phyloP scores from a whole-genome alignment of 2,113 vertebrate species.

The Phyllostomus hastatus region DNA sequence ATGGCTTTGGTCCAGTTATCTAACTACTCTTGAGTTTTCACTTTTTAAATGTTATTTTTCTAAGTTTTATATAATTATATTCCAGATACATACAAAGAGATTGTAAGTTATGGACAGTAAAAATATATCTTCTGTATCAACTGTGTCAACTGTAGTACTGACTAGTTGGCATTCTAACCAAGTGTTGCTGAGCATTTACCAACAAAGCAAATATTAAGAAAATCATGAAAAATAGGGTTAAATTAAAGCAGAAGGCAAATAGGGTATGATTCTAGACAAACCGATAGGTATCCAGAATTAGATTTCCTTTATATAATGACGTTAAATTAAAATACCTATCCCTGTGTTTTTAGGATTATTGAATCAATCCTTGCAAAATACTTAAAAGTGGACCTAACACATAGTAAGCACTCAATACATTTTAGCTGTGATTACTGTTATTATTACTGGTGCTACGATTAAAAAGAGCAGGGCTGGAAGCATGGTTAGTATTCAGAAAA shows the following conservation, averaged over 20 bases:
- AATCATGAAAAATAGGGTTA: neutral
- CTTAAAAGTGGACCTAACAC: neutral
- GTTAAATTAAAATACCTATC: neutral
- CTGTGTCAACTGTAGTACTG: no score
- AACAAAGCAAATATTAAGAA: slow-evolving; percentile 5
- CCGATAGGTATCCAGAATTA: neutral
- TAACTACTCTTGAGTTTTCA: neutral
- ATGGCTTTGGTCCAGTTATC: neutral
- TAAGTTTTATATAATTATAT: slow-evolving; percentile 1
- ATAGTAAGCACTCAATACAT: neutral
- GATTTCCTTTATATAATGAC: neutral
- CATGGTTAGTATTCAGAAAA: neutral
- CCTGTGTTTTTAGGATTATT: neutral
- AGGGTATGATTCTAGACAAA: neutral
- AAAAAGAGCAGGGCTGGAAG: neutral
- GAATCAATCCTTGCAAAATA: neutral
- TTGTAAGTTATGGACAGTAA: neutral
- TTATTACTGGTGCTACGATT: neutral
- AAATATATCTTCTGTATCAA: neutral
- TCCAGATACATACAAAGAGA: neutral
- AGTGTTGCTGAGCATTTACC: neutral
- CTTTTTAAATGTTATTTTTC: slow-evolving; percentile 1
- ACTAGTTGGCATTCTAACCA: neutral
- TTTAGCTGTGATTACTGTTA: neutral
- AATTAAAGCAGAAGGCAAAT: slow-evolving; percentile 2